Base-by-base conservation (phyloP, 2,113 vertebrate species). In the Clarias batrachus region DNA sequence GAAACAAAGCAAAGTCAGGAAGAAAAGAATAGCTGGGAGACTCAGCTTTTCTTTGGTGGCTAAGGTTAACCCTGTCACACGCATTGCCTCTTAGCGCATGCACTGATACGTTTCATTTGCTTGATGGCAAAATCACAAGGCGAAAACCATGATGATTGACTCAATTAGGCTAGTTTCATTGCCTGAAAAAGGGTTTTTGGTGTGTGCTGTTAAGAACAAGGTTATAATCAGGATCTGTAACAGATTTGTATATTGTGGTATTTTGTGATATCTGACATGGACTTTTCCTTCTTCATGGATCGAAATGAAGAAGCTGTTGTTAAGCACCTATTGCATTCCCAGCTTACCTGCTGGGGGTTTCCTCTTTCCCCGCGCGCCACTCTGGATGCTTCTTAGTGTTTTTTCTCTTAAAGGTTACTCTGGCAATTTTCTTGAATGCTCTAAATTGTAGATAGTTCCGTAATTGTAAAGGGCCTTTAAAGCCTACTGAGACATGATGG, bases 1-100 rank as follows among this genome's bases (percentile, higher is more conserved):
- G 85, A 90, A 90, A 90, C 89, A 90, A 90, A 92, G 87, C 88
- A 91, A 91, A 89, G 70, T 59, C 56, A 33, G n/a, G 48, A 92
- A 88, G 76, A 86, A 85, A 92, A 90, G 88, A 88, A 91, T 90
- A 89, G 89, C 89, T 93, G 30, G 27, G 30, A 84, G 71, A 82
- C 17, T 76, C 68, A 59, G 82, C 57, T 41, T 65, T 84, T 88
- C 62, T 4, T 68, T 37, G 74, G 86, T 83, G 68, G 52, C 9
- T 82, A 56, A 60, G 74, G 79, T 85, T 83, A 86, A 73, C 81
- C 76, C 56, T 84, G 62, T 66, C 56, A 57, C 73, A 27, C 60
- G 74, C 21, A 33, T 62, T 82, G 23, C 73, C 85, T 74, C 19
- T 85, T 56, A 12, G 14, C 13, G 57, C 71, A 48, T n/a, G 37